Evolutionary conservation across 2,888 invertebrate species (phyloP), one percentile per base, ranked within the genome.

Genomic region (Idaea dimidiata): DNA sequence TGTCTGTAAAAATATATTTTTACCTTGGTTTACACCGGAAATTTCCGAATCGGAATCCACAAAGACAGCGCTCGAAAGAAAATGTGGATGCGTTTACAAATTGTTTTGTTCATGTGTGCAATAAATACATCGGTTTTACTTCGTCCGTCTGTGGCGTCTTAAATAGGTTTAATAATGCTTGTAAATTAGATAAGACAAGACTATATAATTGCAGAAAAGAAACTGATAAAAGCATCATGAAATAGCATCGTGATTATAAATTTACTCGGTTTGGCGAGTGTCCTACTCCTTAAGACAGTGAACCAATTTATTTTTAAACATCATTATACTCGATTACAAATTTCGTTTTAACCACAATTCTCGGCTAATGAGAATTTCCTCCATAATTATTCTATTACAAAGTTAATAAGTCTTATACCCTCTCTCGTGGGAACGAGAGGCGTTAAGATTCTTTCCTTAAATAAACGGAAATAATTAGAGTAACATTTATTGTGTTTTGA

Each of bases 351-450:
- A 71, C 70, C 72, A 72, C 73, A 71, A 74, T 72, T 73, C 76
- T 66, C 66, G 65, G 74, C 70, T 76, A 76, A 77, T 77, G 79
- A 77, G 78, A 78, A 75, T 77, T 78, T 79, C 76, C 76, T 78
- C 75, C 76, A 78, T 79, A 79, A 80, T 80, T 77, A 79, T 79
- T 79, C 75, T 78, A 80, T 79, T 78, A 79, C 71, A 73, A 76
- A 77, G 75, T 78, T 78, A 80, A 76, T 79, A 76, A 78, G 72
- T 72, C 74, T 72, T 72, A 72, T 73, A 72, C 73, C 73, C 72
- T 76, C 72, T 69, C 72, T 65, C 72, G 65, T 66, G 71, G 72
- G 74, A 73, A 70, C 66, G 63, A 60, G 43, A 43, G 43, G 43
- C 43, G 43, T 43, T 43, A 43, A 43, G 7, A 43, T 43, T 43